Conservation (phyloP, 2,888 invertebrate genomes). For the Hoplodrina blanda region DNA sequence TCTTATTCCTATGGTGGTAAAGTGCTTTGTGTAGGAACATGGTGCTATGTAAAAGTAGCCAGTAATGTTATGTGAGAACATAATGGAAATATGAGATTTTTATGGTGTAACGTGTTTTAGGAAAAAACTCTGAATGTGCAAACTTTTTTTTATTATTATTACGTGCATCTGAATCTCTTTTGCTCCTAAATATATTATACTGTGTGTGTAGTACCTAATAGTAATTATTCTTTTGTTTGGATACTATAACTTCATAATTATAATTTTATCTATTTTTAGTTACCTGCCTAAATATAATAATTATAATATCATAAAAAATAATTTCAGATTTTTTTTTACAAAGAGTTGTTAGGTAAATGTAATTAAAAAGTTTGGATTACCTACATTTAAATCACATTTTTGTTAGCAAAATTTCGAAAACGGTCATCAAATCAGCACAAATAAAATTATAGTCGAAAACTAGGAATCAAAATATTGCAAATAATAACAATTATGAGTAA, state of each 20-base stretch:
- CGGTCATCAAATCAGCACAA: background rate
- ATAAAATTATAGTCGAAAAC: background rate
- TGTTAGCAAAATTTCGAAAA: too few relatives aligned
- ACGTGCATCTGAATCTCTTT: conserved; percentile 33
- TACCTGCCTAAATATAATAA: too few relatives aligned
- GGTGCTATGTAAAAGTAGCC: conserved; percentile 47
- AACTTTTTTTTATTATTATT: conserved; percentile 48
- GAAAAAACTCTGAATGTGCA: conserved; percentile 51
- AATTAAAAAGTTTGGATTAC: too few relatives aligned
- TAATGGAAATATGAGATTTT: conserved; percentile 62
- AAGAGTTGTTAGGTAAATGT: too few relatives aligned
- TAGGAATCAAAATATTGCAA: background rate
- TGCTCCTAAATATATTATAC: conserved; percentile 15
- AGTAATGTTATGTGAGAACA: conserved; percentile 49
- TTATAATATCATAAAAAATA: too few relatives aligned
- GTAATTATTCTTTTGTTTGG: too few relatives aligned
- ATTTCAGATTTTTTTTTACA: too few relatives aligned
- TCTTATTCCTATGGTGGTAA: conserved; percentile 30
- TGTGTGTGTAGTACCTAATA: conserved; percentile 1
- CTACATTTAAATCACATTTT: too few relatives aligned
- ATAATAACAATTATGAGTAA: background rate
- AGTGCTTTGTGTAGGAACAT: conserved; percentile 18
- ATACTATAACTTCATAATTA: background rate
- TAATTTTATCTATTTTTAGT: too few relatives aligned
- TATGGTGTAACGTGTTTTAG: conserved; percentile 57